These are phyloP conservation scores for Myotis davidii DNA, from an alignment of 2,113 vertebrate genomes.

Conservation along the genomic window DNA sequence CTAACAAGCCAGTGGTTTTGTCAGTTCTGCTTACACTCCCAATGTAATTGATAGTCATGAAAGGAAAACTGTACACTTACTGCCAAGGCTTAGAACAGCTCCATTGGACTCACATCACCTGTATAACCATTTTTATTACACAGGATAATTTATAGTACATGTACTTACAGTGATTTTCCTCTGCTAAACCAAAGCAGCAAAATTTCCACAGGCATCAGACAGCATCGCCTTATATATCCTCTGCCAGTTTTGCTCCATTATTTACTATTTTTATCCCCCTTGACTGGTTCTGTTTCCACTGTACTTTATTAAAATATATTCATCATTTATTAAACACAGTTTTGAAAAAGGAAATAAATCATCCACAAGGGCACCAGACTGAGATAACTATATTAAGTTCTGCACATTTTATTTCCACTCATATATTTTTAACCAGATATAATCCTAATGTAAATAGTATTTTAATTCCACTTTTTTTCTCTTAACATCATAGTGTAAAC, in stretches of 20 bases:
- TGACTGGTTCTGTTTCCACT: background rate
- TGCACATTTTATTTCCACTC: slow-evolving; percentile 14
- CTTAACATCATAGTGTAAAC: slow-evolving; percentile 14
- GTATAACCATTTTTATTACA: background rate
- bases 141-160: background rate
- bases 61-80: background rate
- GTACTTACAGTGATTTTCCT: background rate
- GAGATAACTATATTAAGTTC: background rate
- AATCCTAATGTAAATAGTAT: background rate
- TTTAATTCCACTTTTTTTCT: slow-evolving; percentile 42
- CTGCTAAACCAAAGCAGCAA: background rate
- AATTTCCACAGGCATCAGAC: background rate
- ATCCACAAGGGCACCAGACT: background rate
- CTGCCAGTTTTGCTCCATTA: background rate
- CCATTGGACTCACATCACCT: background rate
- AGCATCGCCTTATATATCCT: background rate
- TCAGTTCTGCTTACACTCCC: background rate
- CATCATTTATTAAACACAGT: background rate
- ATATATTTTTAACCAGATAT: slow-evolving; percentile 24
- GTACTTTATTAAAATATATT: slow-evolving; percentile 10
- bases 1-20: background rate
- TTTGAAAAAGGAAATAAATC: background rate
- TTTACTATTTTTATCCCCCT: background rate
- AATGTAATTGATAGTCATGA: background rate
- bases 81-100: background rate